Percentiles rank a stretch among this genome's conserved stretches.
phyloP scores from a whole-genome alignment of 2,888 invertebrate genomes.

The Sphinx pinastri region DNA sequence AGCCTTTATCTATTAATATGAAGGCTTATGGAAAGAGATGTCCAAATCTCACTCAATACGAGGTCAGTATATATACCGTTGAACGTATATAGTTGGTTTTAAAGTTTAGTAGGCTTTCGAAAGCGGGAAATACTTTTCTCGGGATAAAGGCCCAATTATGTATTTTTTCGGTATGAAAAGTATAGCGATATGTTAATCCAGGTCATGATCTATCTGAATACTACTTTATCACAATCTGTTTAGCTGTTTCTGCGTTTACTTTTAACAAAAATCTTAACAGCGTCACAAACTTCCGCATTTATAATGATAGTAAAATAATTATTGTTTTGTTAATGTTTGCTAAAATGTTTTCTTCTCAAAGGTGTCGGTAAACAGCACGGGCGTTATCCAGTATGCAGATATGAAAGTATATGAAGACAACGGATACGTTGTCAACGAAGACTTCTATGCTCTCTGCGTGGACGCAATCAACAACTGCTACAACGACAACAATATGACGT shows the following conservation, averaged over 20 bases:
- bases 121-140: too few species aligned
- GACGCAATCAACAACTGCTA: conserved; percentile 53
- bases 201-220: too few species aligned
- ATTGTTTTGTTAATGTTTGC: not conserved
- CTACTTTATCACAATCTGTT: too few species aligned
- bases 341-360: conserved; percentile 12
- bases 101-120: too few species aligned
- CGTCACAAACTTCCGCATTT: too few species aligned
- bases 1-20: conserved; percentile 87
- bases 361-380: conserved; percentile 64
- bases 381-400: conserved; percentile 79
- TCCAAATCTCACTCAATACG: conserved; percentile 74
- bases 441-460: conserved; percentile 35
- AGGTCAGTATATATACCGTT: conserved; percentile 50
- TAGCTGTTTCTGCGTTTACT: too few species aligned
- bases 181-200: too few species aligned
- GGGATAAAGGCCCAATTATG: too few species aligned
- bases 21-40: conserved; percentile 81
- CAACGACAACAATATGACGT: conserved; percentile 51
- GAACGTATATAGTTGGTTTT: too few species aligned
- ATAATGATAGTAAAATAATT: too few species aligned
- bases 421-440: conserved; percentile 65
- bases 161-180: too few species aligned
- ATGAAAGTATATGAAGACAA: conserved; percentile 75
- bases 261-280: too few species aligned